Conservation (phyloP, 2,113 vertebrate genomes). For the Ceyx margarethae region DNA sequence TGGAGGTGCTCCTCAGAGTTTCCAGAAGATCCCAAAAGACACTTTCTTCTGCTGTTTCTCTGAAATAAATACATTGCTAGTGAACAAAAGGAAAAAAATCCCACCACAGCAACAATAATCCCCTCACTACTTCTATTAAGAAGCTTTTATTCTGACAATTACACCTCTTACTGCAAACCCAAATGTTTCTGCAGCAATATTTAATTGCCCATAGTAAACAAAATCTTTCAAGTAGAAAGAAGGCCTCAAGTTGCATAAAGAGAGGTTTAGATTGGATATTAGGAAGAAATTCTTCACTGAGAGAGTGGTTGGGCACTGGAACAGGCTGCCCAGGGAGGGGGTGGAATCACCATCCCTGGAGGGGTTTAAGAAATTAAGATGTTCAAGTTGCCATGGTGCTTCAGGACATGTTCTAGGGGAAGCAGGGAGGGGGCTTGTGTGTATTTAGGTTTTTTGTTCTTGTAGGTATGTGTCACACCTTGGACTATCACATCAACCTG, state of each 20-base stretch:
- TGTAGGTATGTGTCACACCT: not conserved
- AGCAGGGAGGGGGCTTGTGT: no score
- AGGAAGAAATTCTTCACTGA: no score
- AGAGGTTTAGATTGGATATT: no score
- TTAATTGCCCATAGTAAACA: not conserved
- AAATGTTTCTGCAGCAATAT: not conserved
- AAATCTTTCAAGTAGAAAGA: not conserved
- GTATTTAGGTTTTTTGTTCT: no score
- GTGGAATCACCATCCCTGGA: no score
- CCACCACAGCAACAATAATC: no score
- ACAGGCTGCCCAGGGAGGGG: no score
- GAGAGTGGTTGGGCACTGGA: no score
- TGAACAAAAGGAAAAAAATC: not conserved
- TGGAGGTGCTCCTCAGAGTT: conserved; percentile 48
- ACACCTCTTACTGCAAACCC: not conserved
- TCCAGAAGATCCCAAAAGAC: conserved; percentile 70
- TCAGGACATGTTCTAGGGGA: no score
- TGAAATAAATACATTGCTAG: conserved; percentile 49
- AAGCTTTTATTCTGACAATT: not conserved
- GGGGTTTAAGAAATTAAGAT: no score
- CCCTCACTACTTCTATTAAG: not conserved
- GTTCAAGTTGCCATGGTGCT: no score
- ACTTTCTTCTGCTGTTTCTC: conserved; percentile 69
- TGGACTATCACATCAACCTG: not conserved
- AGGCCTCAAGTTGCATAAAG: no score